Percentiles rank a stretch among this genome's conserved stretches.
These are phyloP conservation scores for Indicator indicator DNA, from an alignment of 2,113 vertebrate species.

Conservation along the genomic window DNA sequence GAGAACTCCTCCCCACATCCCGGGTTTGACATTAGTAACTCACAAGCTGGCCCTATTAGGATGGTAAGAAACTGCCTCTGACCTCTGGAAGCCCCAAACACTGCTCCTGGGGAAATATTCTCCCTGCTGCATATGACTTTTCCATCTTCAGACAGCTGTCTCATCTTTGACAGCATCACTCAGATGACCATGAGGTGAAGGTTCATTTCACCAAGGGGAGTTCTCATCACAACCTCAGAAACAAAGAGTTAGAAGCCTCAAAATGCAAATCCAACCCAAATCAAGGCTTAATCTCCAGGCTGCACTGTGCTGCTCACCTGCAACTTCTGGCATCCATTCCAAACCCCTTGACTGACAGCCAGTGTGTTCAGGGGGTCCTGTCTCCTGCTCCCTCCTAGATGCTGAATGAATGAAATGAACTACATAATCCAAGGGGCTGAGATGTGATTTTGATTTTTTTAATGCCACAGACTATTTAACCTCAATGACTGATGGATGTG, in stretches of 20 bases:
- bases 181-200: background rate
- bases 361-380: background rate
- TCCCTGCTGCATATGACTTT: background rate
- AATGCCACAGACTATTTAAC: background rate
- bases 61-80: background rate
- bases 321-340: background rate
- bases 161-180: accelerated
- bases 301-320: background rate
- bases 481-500: background rate
- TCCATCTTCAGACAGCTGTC: background rate
- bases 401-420: background rate
- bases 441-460: background rate
- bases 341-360: background rate
- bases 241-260: background rate
- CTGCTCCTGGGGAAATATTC: background rate
- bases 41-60: background rate
- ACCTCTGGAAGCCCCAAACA: background rate
- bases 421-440: background rate
- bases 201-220: background rate
- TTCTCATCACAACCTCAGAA: background rate
- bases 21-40: background rate
- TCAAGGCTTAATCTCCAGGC: background rate
- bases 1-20: background rate
- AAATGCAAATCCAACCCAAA: background rate
- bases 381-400: background rate